Base-by-base conservation (phyloP, 2,797 vertebrate species). In the Coregonus ussuriensis region DNA sequence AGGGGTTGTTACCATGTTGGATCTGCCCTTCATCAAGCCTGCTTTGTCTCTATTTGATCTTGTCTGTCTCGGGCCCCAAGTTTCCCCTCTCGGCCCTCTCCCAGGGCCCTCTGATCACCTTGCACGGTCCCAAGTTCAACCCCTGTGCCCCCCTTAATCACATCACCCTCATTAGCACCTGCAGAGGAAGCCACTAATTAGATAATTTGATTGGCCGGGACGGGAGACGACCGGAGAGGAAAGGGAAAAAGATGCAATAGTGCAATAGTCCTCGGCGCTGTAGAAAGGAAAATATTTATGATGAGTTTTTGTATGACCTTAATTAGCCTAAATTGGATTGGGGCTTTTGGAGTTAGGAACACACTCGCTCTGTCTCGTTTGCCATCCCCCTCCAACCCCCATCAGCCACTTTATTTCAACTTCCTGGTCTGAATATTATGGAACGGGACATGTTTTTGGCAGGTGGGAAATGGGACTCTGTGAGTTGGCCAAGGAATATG, bases 121-220 rank as follows among this genome's bases (percentile, higher is more conserved):
- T 52, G n/a, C 7, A 29, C 77, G 13, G 51, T 81, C 65, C 68
- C 65, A 76, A 74, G 56, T 75, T 84, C 80, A 78, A 79, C 86
- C 16, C 67, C 59, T 21, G 21, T 21, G 0, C 21, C 21, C 21
- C 21, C 77, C 51, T 81, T 85, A 83, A 88, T 88, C 77, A 80
- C 71, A 87, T 83, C 75, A 51, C 74, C 72, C 77, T 85, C 78
- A 86, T 87, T 88, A 78, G 25, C 66, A 75, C 77, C 54, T 21
- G 21, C 21, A 21, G 21, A 21, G n/a, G n/a, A 21, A 21, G 21
- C 21, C 21, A 78, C 82, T 86, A 77, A 85, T 86, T 74, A n/a
- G 29, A 14, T 72, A 18, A 71, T 77, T 70, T 80, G 47, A 81
- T 74, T 84, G 71, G 56, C 76, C 74, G 79, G 79, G 85, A 85